Conservation (phyloP, 2,888 invertebrate genomes). For the Agrenia bidenticulata region DNA sequence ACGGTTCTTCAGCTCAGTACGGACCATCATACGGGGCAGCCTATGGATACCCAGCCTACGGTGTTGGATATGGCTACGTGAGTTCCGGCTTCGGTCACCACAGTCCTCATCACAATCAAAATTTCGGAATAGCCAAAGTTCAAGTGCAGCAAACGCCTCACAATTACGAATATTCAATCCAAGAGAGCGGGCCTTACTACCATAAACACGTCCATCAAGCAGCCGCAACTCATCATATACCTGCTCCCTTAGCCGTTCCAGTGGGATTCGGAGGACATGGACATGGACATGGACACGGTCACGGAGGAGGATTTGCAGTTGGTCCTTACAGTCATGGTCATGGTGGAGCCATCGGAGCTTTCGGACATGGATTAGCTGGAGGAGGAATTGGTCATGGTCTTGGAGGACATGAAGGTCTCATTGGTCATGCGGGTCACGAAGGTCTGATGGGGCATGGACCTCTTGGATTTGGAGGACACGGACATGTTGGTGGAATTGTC, state of each 20-base stretch:
- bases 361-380: background rate
- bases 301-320: background rate
- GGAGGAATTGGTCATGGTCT: background rate
- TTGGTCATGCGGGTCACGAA: background rate
- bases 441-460: background rate
- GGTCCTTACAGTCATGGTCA: background rate
- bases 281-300: background rate
- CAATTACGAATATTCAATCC: constrained; percentile 38
- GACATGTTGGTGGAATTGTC: background rate
- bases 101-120: background rate
- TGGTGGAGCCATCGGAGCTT: background rate
- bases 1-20: constrained; percentile 10
- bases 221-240: background rate
- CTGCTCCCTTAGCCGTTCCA: background rate
- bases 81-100: constrained; percentile 20
- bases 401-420: background rate
- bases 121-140: constrained; percentile 41
- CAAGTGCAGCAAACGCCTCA: constrained; percentile 39
- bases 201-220: constrained; percentile 44
- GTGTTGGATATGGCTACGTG: constrained; percentile 27
- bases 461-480: background rate
- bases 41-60: constrained; percentile 9
- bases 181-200: constrained; percentile 47
- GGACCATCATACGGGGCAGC: constrained; percentile 10
- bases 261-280: background rate